These are phyloP conservation scores for Macrocentrus cingulum DNA, from an alignment of 1,140 invertebrate genomes.

Conservation along the genomic window DNA sequence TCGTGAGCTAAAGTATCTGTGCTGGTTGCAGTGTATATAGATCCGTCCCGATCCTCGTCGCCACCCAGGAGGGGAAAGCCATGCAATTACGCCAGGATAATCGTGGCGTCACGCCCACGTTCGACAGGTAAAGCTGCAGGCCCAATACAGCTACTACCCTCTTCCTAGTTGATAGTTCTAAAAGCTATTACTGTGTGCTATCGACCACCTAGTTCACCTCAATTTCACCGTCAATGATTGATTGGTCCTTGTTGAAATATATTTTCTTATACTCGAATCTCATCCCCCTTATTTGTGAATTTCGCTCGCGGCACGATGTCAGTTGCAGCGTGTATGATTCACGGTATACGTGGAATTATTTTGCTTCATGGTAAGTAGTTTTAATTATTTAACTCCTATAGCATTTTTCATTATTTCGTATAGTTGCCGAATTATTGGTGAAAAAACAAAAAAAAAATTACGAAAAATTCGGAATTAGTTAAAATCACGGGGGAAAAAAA, in stretches of 20 bases:
- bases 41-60: conserved; percentile 10
- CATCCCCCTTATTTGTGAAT: background rate
- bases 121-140: conserved; percentile 1
- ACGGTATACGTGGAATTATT: too few species aligned
- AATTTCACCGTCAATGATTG: background rate
- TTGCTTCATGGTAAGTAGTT: too few species aligned
- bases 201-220: background rate
- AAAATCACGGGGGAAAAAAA: too few species aligned
- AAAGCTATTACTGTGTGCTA: conserved; percentile 7
- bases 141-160: background rate
- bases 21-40: background rate
- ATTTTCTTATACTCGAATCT: background rate
- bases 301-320: too few species aligned
- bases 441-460: too few species aligned
- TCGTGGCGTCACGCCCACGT: conserved; percentile 25
- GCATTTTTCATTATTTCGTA: too few species aligned
- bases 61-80: conserved; percentile 25
- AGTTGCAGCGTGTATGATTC: too few species aligned
- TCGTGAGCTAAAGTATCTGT: too few species aligned
- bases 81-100: conserved; percentile 29
- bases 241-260: background rate
- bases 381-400: too few species aligned
- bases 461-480: too few species aligned
- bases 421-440: too few species aligned
- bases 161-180: background rate